Base-by-base conservation (phyloP, 2,888 invertebrate species). In the Gortyna flavago region DNA sequence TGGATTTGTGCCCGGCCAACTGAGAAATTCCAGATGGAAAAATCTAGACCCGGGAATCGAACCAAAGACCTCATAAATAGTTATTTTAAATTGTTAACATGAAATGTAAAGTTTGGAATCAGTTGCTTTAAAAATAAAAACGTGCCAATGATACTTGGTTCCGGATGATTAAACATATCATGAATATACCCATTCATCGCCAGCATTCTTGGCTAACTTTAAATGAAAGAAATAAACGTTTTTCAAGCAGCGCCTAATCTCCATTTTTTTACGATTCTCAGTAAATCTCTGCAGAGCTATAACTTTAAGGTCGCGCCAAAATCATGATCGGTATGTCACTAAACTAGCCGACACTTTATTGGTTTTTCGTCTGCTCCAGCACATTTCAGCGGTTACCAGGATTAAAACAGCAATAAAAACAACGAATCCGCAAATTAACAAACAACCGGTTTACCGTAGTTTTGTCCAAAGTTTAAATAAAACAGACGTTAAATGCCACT, bases 331-430 rank as follows among this genome's bases (percentile, higher is more conserved):
- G 21, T 35, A 66, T 77, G 57, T 70, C 62, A 72, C 72, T 72
- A 68, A 66, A 72, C 44, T 66, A 76, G 32, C 32, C 9, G 6
- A 61, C 29, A 73, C 7, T 66, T 85, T 82, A 79, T 76, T 67
- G 69, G 18, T 62, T 75, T 21, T 18, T 32, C n/a, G 44, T 61
- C 41, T 44, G 38, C 75, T 65, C 71, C 75, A 35, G 74, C 65
- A 73, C 75, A 83, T 88, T 87, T 74, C 16, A 88, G 86, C 69
- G 86, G 87, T 82, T 83, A 81, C 69, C 77, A 62, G 86, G 87
- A 91, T 92, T 90, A 89, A 85, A 57, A 77, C 29, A 72, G 87
- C 80, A 87, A 91, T 92, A 92, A 92, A 93, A 91, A 81, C 84
- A 87, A 85, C 78, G 80, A 81, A 85, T 87, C 73, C 83, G 54